A percentile compares a stretch with the other conserved stretches of the same genome.
Evolutionary conservation across 2,113 vertebrate species (phyloP).

Genomic region (Xiphophorus hellerii): DNA sequence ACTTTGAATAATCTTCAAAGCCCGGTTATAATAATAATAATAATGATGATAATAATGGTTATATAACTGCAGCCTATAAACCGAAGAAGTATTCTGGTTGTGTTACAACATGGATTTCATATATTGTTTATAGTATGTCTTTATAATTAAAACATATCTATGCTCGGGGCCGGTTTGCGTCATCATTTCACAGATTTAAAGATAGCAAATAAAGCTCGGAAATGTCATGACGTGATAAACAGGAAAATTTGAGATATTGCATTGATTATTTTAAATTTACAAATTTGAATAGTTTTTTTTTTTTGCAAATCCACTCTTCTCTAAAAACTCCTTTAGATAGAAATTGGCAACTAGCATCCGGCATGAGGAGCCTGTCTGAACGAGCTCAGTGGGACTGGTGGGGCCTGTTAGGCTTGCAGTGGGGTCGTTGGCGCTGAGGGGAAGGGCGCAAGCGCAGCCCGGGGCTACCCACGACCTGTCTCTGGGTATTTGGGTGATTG

Average conservation of each 20-base stretch:
- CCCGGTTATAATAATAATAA: constrained; percentile 35
- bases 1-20: constrained; percentile 72
- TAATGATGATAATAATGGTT: constrained; percentile 22
- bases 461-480: constrained; percentile 81
- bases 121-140: constrained; percentile 89
- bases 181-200: constrained; percentile 27
- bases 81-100: constrained; percentile 74
- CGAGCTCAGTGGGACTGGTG: constrained; percentile 58
- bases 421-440: constrained; percentile 64
- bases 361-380: constrained; percentile 42
- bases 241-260: neutral
- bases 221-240: neutral
- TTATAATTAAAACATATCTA: constrained; percentile 91
- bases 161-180: constrained; percentile 70
- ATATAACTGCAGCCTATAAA: constrained; percentile 61
- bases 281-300: neutral
- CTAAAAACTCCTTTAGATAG: neutral
- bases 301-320: neutral
- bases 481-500: constrained; percentile 81
- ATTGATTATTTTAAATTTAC: neutral
- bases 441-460: constrained; percentile 74
- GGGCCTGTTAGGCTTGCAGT: constrained; percentile 63
- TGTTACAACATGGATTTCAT: constrained; percentile 84
- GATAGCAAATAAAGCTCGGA: neutral
- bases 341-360: constrained; percentile 55